Conservation (phyloP, 2,113 vertebrate genomes). For the Pipra filicauda region DNA sequence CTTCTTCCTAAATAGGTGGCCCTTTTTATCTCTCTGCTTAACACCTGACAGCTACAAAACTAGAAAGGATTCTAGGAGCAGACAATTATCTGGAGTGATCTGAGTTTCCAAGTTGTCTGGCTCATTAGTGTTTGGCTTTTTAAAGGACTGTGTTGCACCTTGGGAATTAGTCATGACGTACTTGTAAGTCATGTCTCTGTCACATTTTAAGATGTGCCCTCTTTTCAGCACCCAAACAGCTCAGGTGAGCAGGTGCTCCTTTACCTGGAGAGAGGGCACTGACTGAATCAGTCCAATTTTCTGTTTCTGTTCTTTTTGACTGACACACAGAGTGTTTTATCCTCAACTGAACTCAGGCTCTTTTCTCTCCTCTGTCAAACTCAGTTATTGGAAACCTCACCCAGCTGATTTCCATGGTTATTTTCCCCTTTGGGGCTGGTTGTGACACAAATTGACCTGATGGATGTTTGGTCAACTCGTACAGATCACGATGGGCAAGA, state of each 20-base stretch:
- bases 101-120: background rate
- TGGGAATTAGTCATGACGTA: background rate
- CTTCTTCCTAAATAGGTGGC: background rate
- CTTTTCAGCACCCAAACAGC: background rate
- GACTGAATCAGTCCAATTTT: background rate
- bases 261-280: background rate
- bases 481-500: background rate
- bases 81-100: background rate
- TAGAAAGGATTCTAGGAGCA: background rate
- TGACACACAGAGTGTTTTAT: background rate
- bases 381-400: background rate
- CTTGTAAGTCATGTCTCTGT: background rate
- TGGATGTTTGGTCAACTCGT: background rate
- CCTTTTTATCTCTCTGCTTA: background rate
- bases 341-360: constrained; percentile 12
- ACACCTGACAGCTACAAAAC: background rate
- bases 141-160: background rate
- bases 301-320: background rate
- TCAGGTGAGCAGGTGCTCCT: background rate
- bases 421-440: background rate
- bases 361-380: constrained; percentile 35
- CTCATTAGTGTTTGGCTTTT: background rate
- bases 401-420: background rate
- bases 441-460: constrained; percentile 34
- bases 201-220: background rate